A percentile compares a stretch with the other conserved stretches of the same genome.
These are phyloP conservation scores for Maconellicoccus hirsutus DNA, from an alignment of 1,140 invertebrate genomes.

Conservation along the genomic window DNA sequence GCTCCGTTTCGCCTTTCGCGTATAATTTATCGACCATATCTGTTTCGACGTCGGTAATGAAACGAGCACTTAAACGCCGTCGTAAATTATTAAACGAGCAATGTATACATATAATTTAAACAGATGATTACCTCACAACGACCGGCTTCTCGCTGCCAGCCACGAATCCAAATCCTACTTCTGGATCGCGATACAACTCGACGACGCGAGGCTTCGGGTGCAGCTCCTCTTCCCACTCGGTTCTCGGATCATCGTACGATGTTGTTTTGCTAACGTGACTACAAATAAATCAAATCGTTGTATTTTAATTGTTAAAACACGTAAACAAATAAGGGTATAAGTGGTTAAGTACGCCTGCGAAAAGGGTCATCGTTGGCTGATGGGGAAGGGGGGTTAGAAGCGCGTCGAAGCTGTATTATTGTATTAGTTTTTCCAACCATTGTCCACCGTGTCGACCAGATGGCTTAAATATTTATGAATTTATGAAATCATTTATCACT, in stretches of 20 bases:
- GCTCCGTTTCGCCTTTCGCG: too few species aligned
- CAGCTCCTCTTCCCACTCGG: conserved; percentile 50
- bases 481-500: too few species aligned
- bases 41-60: too few species aligned
- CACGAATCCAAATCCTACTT: conserved; percentile 84
- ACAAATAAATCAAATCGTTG: conserved; percentile 26
- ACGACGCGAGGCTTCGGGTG: conserved; percentile 61
- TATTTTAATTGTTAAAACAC: background rate
- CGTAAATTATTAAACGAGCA: background rate
- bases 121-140: conserved; percentile 54
- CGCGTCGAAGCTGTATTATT: too few species aligned
- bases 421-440: too few species aligned
- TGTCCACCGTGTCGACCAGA: too few species aligned
- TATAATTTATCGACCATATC: too few species aligned
- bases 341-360: background rate
- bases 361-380: background rate
- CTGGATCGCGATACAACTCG: conserved; percentile 52
- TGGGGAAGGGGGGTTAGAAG: too few species aligned
- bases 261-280: conserved; percentile 84
- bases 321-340: conserved; percentile 1
- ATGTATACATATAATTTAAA: background rate
- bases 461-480: too few species aligned
- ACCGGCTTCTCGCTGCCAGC: conserved; percentile 83
- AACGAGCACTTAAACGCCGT: too few species aligned
- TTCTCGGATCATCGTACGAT: conserved; percentile 66